Base-by-base conservation (phyloP, 2,113 vertebrate genomes). In the Ptilonorhynchus violaceus region DNA sequence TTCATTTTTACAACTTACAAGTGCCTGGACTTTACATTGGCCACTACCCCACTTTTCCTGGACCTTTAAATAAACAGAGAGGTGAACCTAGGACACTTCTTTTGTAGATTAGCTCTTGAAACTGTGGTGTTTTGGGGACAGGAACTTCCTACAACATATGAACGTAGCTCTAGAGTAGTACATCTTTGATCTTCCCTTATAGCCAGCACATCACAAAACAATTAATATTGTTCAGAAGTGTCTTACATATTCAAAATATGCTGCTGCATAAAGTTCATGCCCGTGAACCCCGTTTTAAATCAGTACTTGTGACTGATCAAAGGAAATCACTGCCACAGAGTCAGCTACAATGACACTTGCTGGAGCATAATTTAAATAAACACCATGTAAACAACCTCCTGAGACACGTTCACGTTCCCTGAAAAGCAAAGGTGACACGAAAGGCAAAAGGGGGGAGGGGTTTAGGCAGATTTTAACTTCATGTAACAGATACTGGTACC, bases 321-420 rank as follows among this genome's bases (percentile, higher is more conserved):
- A 96, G 70, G 76, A 39, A 69, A 84, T 78, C n/a, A 55, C 83
- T 59, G 88, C 58, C 88, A 84, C 23, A 55, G 80, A 74, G 83
- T 58, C 91, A 69, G 80, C 67, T 35, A n/a, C 92, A 88, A 80
- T 64, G 91, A 96, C 89, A 95, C 66, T 30, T 12, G 1, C 63
- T 53, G 72, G 30, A 91, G 79, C 28, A 16, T 39, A 19, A 91
- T 87, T 85, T 88, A 80, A 95, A 89, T 74, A 87, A 94, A 94
- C 80, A 81, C n/a, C 46, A 69, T 83, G 81, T 90, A 94, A 94
- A 93, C 85, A 86, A 73, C 58, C 62, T 86, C 85, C 79, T 66
- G 85, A 84, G 79, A 56, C 60, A 67, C 8, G 2, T 74, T 94
- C 62, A 55, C 19, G 6, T 59, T 60, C 78, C 72, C 46, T 50